Evolutionary conservation across 2,113 vertebrate genomes (phyloP).

Genomic region (Suncus etruscus): DNA sequence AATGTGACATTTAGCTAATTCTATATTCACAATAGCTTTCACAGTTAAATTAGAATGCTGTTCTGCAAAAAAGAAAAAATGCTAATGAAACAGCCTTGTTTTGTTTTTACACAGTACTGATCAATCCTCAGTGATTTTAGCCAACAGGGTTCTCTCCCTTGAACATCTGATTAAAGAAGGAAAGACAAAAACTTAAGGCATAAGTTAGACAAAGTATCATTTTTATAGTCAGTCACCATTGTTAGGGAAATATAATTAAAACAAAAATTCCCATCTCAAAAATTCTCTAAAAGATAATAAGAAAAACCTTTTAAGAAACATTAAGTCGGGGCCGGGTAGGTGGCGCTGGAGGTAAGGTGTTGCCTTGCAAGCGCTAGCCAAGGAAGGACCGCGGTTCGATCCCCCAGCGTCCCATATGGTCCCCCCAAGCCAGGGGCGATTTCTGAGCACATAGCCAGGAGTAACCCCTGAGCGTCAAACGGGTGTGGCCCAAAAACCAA

Average conservation of each 20-base stretch:
- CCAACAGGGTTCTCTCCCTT: constrained; percentile 71
- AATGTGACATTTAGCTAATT: constrained; percentile 84
- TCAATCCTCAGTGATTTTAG: constrained; percentile 77
- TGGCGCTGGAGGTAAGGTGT: no score
- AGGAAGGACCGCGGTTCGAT: no score
- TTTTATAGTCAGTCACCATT: constrained; percentile 8
- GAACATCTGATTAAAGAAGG: constrained; percentile 65
- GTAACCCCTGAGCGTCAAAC: no score
- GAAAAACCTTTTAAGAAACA: neutral
- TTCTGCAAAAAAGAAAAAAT: constrained; percentile 59
- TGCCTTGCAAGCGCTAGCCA: no score
- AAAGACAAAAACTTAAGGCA: constrained; percentile 25
- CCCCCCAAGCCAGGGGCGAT: no score
- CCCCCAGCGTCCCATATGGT: no score
- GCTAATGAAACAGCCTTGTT: constrained; percentile 82
- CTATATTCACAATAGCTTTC: constrained; percentile 78
- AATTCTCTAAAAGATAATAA: neutral
- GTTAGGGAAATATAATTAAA: constrained; percentile 21
- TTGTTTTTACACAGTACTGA: constrained; percentile 81
- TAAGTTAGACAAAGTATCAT: neutral
- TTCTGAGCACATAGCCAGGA: no score
- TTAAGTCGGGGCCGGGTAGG: no score
- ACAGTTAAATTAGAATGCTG: constrained; percentile 73
- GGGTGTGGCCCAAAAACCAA: no score
- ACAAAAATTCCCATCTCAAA: constrained; percentile 17